Evolutionary conservation across 2,113 vertebrate genomes (phyloP).

Genomic region (Mastomys coucha): DNA sequence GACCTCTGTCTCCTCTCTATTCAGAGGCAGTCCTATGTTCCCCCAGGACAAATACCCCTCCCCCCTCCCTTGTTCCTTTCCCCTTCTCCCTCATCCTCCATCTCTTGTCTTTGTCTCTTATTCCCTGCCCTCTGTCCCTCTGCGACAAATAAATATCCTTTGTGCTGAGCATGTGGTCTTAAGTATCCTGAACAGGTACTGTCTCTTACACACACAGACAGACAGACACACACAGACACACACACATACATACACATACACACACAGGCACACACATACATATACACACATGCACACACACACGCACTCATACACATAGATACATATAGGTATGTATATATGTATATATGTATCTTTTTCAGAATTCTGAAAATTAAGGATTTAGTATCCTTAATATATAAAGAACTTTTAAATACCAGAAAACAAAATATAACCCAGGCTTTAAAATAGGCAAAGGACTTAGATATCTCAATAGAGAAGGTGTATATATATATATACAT

Average conservation of each 20-base stretch:
- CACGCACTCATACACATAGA: too few species aligned
- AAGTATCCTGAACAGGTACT: not conserved
- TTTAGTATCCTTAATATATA: not conserved
- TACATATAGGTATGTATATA: not conserved
- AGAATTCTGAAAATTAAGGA: not conserved
- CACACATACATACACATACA: too few species aligned
- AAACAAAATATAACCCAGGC: not conserved
- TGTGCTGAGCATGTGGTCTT: not conserved
- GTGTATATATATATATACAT: too few species aligned
- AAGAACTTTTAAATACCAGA: not conserved
- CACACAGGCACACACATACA: too few species aligned
- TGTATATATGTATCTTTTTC: too few species aligned
- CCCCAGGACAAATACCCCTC: too few species aligned
- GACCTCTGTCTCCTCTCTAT: not conserved
- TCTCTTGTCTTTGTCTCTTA: not conserved
- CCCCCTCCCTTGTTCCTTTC: not conserved
- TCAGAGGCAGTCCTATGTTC: not conserved
- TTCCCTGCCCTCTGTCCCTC: not conserved
- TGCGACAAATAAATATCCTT: not conserved
- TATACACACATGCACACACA: too few species aligned
- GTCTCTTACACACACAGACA: not conserved
- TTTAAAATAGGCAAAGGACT: not conserved
- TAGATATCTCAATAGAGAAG: not conserved
- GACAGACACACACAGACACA: too few species aligned
- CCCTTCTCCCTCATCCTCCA: not conserved